Conservation (phyloP, 1,140 invertebrate species). For the Anagrus nilaparvatae region DNA sequence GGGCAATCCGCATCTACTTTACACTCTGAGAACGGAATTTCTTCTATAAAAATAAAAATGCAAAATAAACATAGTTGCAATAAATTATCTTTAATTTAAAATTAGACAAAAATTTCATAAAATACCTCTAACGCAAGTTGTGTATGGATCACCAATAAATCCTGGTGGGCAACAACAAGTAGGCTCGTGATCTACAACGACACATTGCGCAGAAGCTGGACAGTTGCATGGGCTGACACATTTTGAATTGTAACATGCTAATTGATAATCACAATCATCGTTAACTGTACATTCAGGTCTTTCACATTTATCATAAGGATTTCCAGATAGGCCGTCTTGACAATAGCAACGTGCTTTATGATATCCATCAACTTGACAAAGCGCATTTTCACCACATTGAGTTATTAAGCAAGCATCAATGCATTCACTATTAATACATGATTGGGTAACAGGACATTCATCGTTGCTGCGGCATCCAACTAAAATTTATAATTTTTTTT, state of each 20-base stretch:
- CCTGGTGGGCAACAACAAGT: slow-evolving; percentile 74
- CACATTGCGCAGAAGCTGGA: slow-evolving; percentile 59
- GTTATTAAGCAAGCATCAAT: slow-evolving; percentile 68
- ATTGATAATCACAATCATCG: slow-evolving; percentile 60
- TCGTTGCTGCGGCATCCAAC: slow-evolving; percentile 77
- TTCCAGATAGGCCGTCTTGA: slow-evolving; percentile 59
- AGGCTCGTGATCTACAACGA: slow-evolving; percentile 64
- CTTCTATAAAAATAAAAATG: slow-evolving; percentile 34
- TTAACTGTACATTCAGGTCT: slow-evolving; percentile 66
- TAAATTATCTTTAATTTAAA: no score
- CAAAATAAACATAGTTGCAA: no score
- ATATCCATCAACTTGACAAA: slow-evolving; percentile 58
- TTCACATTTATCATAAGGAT: slow-evolving; percentile 64
- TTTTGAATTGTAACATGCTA: slow-evolving; percentile 62
- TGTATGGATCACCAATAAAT: slow-evolving; percentile 66
- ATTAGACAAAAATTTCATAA: not conserved
- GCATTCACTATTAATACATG: slow-evolving; percentile 77
- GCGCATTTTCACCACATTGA: slow-evolving; percentile 72
- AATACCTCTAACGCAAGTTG: slow-evolving; percentile 52
- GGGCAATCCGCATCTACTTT: slow-evolving; percentile 74
- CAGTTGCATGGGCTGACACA: slow-evolving; percentile 75
- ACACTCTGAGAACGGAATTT: slow-evolving; percentile 56
- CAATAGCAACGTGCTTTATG: slow-evolving; percentile 74
- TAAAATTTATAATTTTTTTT: slow-evolving; percentile 27
- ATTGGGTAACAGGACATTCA: slow-evolving; percentile 71